Base-by-base conservation (phyloP, 2,113 vertebrate genomes). In the Chaetodon trifascialis region DNA sequence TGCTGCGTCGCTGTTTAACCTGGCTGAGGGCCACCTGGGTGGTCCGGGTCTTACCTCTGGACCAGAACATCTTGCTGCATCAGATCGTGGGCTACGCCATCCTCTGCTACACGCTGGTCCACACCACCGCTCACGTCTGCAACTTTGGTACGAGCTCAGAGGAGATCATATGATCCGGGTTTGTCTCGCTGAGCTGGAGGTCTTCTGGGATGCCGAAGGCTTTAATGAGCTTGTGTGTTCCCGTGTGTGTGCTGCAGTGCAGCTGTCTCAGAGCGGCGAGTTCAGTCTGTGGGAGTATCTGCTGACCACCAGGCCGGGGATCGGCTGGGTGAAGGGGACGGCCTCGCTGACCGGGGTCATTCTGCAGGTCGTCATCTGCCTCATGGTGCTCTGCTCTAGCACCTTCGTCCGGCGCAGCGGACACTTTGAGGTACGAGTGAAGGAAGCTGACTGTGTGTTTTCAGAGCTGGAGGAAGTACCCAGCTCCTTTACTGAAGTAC, bases 1-100 rank as follows among this genome's bases (percentile, higher is more conserved):
- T 98, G 97, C 88, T 97, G 65, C 96, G 97, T 0, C 94, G 95
- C 30, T 97, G 96, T 71, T 86, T 98, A 7, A 96, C 96, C 0
- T 96, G 97, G 96, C 93, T 98, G 0, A 86, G 97, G 23, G 88
- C 95, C 0, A 97, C 97, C 0, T 96, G 96, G 91, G 7, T 96
- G 8, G 94, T 96, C 3, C 75, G 91, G 77, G 86, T 97, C 2
- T 25, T 98, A 3, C 97, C 97, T 0, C 91, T 98, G 87, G 97
- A 98, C 89, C 96, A 94, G 88, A 96, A 96, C 76, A 91, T 97
- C 19, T 64, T 94, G 17, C 92, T 97, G 49, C 97, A 98, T 82
- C 96, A 97, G 93, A 94, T 97, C 0, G 94, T 97, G 82, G 97
- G 96, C 6, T 97, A 95, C 7, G 84, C 94, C 67, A 94, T 97